A percentile compares a stretch with the other conserved stretches of the same genome.
Evolutionary conservation across 2,113 vertebrate species (phyloP).

Genomic region (Pollimyrus isidori): DNA sequence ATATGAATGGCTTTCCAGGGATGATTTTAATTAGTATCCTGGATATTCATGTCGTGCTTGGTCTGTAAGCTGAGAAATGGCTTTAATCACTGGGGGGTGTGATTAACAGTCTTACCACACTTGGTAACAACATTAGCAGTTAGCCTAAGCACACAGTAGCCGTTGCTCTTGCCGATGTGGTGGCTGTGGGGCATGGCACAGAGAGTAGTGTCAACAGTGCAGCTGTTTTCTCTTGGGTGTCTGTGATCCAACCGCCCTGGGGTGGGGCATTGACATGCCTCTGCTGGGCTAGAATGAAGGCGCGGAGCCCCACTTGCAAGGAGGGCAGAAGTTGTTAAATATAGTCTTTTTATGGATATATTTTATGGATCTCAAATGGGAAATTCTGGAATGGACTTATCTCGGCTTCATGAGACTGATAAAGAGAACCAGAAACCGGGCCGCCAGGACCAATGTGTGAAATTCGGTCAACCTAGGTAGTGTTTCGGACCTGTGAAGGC

Average conservation of each 20-base stretch:
- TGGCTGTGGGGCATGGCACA: not conserved
- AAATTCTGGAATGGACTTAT: not conserved
- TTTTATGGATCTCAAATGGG: not conserved
- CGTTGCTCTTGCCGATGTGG: not conserved
- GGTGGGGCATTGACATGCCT: not conserved
- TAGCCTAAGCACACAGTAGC: not conserved
- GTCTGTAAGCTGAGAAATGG: not conserved
- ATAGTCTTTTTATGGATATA: not conserved
- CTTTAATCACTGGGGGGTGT: constrained; percentile 19
- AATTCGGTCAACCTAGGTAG: not conserved
- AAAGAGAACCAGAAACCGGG: not conserved
- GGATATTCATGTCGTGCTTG: not conserved
- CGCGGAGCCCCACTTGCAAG: not conserved
- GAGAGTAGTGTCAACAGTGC: not conserved
- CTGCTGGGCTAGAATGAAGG: not conserved
- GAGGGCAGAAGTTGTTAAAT: not conserved
- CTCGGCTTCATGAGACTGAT: not conserved
- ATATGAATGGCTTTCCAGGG: not conserved
- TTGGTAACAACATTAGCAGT: constrained; percentile 15
- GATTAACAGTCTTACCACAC: constrained; percentile 14
- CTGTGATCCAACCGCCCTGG: not conserved
- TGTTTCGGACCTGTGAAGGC: not conserved
- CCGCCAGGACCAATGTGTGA: not conserved
- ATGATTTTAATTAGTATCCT: not conserved
- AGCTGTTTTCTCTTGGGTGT: not conserved